Conservation (phyloP, 2,113 vertebrate genomes). For the Limanda limanda region DNA sequence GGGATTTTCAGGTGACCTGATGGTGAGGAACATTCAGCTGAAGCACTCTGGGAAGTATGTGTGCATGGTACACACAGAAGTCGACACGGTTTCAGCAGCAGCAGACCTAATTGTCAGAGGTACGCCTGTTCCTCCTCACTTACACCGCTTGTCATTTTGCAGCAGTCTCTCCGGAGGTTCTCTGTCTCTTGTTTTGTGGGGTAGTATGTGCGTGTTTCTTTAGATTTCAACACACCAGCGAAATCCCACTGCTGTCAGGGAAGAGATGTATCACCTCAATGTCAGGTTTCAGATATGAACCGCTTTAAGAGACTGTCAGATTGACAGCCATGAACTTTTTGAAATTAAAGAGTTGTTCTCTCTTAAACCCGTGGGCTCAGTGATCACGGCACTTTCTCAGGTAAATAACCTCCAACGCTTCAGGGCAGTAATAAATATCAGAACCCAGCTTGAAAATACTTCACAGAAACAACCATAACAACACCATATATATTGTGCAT, state of each 20-base stretch:
- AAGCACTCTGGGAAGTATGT: constrained; percentile 90
- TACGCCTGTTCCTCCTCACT: constrained; percentile 63
- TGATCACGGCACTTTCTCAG: neutral
- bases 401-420: neutral
- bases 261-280: neutral
- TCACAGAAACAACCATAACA: neutral
- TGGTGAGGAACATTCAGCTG: constrained; percentile 92
- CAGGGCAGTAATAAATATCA: constrained; percentile 8
- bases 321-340: neutral
- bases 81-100: constrained; percentile 88
- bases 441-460: constrained; percentile 7
- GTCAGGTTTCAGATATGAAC: constrained; percentile 17
- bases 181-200: constrained; percentile 12
- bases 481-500: neutral
- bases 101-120: constrained; percentile 90
- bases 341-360: neutral
- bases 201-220: neutral
- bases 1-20: constrained; percentile 90
- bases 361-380: neutral
- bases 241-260: constrained; percentile 12
- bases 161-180: neutral
- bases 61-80: constrained; percentile 87
- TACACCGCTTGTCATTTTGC: constrained; percentile 20
- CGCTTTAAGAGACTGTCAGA: constrained; percentile 3
- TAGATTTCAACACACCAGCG: constrained; percentile 2